Conservation (phyloP, 2,797 vertebrate genomes). For the Bradypodion ventrale region DNA sequence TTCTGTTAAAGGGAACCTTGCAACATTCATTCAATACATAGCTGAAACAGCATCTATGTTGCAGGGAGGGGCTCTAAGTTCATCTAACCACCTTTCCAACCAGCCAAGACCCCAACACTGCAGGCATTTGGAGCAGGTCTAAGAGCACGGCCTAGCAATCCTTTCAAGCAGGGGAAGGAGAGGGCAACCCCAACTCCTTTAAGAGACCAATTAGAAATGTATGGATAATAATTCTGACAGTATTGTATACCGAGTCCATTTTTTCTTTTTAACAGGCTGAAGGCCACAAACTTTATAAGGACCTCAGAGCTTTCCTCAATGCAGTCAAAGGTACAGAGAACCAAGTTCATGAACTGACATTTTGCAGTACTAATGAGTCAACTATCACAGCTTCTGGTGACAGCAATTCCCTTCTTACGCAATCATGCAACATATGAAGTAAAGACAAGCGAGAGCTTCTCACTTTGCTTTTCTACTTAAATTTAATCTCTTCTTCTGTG, state of each 20-base stretch:
- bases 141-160: not conserved
- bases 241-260: not conserved
- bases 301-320: conserved; percentile 86
- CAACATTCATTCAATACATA: too few relatives aligned
- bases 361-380: not conserved
- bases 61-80: not conserved
- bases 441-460: not conserved
- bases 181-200: not conserved
- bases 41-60: not conserved
- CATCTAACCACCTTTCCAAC: not conserved
- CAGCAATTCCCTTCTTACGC: not conserved
- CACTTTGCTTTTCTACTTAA: not conserved
- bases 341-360: not conserved
- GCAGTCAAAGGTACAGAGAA: conserved; percentile 84
- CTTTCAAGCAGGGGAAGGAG: not conserved
- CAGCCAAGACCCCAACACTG: not conserved
- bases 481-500: not conserved
- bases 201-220: not conserved
- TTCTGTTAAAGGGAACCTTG: too few relatives aligned
- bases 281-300: conserved; percentile 88
- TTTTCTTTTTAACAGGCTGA: conserved; percentile 78
- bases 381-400: too few relatives aligned
- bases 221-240: not conserved
- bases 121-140: not conserved
- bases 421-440: not conserved